phyloP scores from a whole-genome alignment of 2,888 invertebrate genomes.

The Caenorhabditis imperialis region DNA sequence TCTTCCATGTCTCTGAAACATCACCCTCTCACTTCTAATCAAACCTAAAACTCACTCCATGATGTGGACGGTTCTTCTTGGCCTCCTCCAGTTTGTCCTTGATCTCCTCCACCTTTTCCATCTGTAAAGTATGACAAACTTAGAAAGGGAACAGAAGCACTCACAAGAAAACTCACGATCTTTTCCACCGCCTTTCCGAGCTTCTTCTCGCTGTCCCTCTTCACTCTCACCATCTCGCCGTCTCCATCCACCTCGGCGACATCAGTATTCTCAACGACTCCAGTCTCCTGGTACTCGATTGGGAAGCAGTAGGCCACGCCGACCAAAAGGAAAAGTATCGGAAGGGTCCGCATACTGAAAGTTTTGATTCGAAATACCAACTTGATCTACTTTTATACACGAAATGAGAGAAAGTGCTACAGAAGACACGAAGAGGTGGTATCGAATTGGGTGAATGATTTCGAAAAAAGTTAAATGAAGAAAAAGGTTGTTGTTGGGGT shows the following conservation, averaged over 20 bases:
- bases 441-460: too few relatives aligned
- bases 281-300: not conserved
- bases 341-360: conserved; percentile 32
- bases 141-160: not conserved
- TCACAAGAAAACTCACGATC: conserved; percentile 16
- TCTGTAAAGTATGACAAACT: conserved; percentile 24
- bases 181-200: conserved; percentile 23
- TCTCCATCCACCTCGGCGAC: conserved; percentile 9
- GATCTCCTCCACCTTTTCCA: conserved; percentile 30
- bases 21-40: too few relatives aligned
- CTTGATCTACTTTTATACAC: too few relatives aligned
- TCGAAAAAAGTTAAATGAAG: too few relatives aligned
- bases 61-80: conserved; percentile 16
- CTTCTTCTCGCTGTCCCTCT: conserved; percentile 26
- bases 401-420: too few relatives aligned
- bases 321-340: conserved; percentile 5
- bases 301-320: conserved; percentile 19
- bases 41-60: not conserved
- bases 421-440: too few relatives aligned
- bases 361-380: too few relatives aligned
- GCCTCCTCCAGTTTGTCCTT: conserved; percentile 30
- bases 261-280: not conserved
- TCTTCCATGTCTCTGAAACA: too few relatives aligned
- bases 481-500: too few relatives aligned
- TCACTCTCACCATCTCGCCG: conserved; percentile 10